Base-by-base conservation (phyloP, 2,113 vertebrate genomes). In the Trachemys scripta region DNA sequence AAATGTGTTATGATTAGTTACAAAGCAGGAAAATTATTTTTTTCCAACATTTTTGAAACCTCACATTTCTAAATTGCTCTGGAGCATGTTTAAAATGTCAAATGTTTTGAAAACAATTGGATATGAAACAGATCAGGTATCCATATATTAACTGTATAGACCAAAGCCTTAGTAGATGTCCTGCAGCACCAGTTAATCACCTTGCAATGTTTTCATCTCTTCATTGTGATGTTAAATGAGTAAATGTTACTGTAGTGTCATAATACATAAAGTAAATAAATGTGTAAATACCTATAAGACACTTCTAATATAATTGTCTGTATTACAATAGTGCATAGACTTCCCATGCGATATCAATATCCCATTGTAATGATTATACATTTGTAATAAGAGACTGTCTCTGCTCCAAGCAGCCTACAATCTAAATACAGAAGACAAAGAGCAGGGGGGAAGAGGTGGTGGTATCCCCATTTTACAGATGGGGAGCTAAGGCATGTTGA, bases 351-450 rank as follows among this genome's bases (percentile, higher is more conserved):
- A 24, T 38, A 11, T 14, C 79, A 83, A 20, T 20, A 45, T 69
- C 14, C 45, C 45, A 42, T 69, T 92, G 87, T 4, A 1, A 90
- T 95, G 24, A 2, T 2, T 8, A 20, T 27, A 17, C 0, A 0
- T 2, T 0, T 0, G 1, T 5, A 10, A 1, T 1, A 25, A n/a
- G 72, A 45, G 24, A 5, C 29, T 38, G 16, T 0, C 0, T 20
- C 80, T 56, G 20, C 80, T 87, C 0, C 3, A 17, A 51, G 2
- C 22, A 53, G 75, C 95, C 92, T 89, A 35, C 10, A 54, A 8
- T 35, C 0, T 79, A 51, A 45, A 84, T 85, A 65, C 8, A 87
- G 54, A 24, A 59, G 50, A n/a, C 53, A 53, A n/a, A 72, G 72
- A 6, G 38, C 6, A 5, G 20, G 47, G 6, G 6, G 84, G 81